Evolutionary conservation across 2,797 vertebrate species (phyloP), one percentile per base, ranked within the genome.

Genomic region (Mus minutoides): DNA sequence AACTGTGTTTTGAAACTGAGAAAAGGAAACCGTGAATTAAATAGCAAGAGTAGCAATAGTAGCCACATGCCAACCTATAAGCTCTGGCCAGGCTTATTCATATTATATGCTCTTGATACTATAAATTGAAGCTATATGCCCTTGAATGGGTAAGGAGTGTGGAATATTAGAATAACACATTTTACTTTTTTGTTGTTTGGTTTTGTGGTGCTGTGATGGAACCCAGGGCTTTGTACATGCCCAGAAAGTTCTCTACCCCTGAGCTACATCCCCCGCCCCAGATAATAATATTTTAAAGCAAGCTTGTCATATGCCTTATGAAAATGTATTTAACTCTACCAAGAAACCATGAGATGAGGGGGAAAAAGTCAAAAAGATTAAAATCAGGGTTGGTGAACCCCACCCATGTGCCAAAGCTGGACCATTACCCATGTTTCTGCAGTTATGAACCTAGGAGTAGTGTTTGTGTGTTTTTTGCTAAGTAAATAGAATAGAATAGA

Each of bases 1-100:
- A 91, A 93, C 82, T 75, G 88, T 71, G 22, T 86, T 91, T 93
- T 17, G 7, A 96, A 94, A 87, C 14, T 91, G 24, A 19, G 60
- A 40, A 73, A 37, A 73, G 7, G 64, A 90, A 84, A 93, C 76
- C 67, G 85, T 89, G 34, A 91, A 92, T 85, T 94, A 83, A 90
- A 85, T 69, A 94, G 84, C 77, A 19, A 75, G 17, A 87, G 31
- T 75, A 64, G 26, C 77, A 19, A 75, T 21, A 87, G 31, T 75
- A 64, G 26, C 52, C 79, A 73, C 75, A 80, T 43, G 64, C 1
- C 58, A 2, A 69, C 26, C 73, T 85, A 54, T 84, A 54, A 96
- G 92, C 62, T 90, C 94, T 90, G 12, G 24, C 14, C 4, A 43
- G 14, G 60, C 31, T 85, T 52, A 69, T 2, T 29, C 34, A 6